Percentiles rank a stretch among this genome's conserved stretches.
phyloP scores from a whole-genome alignment of 2,888 invertebrate genomes.

The Lepidonotus clava region DNA sequence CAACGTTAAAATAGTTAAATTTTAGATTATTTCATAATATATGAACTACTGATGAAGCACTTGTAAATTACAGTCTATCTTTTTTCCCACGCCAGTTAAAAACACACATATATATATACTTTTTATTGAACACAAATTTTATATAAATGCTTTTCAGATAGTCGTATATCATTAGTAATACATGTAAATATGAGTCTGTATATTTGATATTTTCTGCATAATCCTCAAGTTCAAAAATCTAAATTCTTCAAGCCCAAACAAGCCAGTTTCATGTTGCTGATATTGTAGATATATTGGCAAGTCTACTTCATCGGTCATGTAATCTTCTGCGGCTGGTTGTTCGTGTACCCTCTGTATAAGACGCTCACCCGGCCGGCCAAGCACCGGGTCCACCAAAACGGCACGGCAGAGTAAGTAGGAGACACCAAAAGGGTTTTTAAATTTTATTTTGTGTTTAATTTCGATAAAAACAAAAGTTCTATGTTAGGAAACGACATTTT shows the following conservation, averaged over 20 bases:
- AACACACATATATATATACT: too few relatives aligned
- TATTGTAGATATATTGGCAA: conserved; percentile 55
- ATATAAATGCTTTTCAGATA: too few relatives aligned
- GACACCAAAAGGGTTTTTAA: not conserved
- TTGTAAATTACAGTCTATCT: too few relatives aligned
- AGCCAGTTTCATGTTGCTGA: not conserved
- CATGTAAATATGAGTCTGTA: conserved; percentile 3
- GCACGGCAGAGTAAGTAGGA: conserved; percentile 26
- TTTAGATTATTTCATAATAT: too few relatives aligned
- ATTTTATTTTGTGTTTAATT: not conserved
- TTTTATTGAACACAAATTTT: too few relatives aligned
- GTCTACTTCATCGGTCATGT: conserved; percentile 62
- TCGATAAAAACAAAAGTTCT: not conserved
- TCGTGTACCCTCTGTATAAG: conserved; percentile 22
- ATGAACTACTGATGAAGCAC: too few relatives aligned
- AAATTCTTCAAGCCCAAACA: not conserved
- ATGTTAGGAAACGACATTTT: too few relatives aligned
- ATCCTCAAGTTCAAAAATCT: not conserved
- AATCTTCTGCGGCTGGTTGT: conserved; percentile 37
- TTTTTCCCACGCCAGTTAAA: too few relatives aligned
- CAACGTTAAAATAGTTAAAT: too few relatives aligned
- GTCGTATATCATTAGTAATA: too few relatives aligned
- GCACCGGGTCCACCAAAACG: conserved; percentile 24
- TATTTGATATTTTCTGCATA: not conserved
- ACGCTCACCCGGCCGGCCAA: conserved; percentile 13